Conservation (phyloP, 2,888 invertebrate species). For the Leptinotarsa rubiginosa region DNA sequence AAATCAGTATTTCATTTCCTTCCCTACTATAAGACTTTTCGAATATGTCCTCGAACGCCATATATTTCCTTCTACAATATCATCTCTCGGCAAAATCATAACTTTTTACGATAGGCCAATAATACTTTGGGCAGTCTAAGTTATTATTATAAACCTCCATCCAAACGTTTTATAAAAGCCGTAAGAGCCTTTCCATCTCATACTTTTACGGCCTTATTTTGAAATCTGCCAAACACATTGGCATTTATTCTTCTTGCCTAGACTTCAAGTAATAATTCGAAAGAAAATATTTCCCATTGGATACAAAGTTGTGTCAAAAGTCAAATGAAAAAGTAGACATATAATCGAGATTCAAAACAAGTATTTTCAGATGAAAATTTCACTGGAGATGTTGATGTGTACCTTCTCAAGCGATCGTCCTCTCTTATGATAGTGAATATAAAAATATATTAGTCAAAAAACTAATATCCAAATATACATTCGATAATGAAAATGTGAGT, state of each 20-base stretch:
- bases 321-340: background rate
- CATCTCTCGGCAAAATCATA: conserved; percentile 1
- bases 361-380: too few species aligned
- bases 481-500: too few species aligned
- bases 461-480: too few species aligned
- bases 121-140: conserved; percentile 19
- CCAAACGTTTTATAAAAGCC: conserved; percentile 23
- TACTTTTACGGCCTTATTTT: conserved; percentile 22
- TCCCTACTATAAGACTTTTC: background rate
- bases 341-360: background rate
- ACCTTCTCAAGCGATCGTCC: too few species aligned
- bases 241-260: conserved; percentile 11
- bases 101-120: conserved; percentile 17
- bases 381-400: too few species aligned
- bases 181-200: conserved; percentile 11
- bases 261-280: conserved; percentile 13
- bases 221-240: conserved; percentile 26
- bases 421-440: too few species aligned
- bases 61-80: conserved; percentile 17
- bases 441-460: too few species aligned
- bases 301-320: background rate
- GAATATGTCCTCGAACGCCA: conserved; percentile 9
- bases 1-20: background rate
- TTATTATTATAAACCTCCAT: conserved; percentile 25
- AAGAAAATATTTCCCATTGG: background rate